These are phyloP conservation scores for Phyllotreta cruciferae DNA, from an alignment of 2,888 invertebrate species.

Conservation along the genomic window DNA sequence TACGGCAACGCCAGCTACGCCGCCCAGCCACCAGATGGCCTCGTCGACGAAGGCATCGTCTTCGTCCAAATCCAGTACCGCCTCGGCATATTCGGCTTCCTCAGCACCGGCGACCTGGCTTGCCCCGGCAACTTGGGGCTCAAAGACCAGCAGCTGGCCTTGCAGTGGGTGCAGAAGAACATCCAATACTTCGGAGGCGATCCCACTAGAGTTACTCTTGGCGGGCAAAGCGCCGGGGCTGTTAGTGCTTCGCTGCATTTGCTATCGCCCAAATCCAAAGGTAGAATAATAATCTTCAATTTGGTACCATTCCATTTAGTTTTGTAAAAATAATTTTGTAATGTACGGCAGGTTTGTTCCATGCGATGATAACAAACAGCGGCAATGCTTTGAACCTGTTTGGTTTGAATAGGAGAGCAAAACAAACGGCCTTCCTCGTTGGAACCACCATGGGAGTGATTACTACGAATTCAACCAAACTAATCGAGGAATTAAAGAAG, in stretches of 20 bases:
- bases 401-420: constrained; percentile 3
- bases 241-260: constrained; percentile 4
- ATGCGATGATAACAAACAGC: constrained; percentile 8
- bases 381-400: not conserved
- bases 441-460: not conserved
- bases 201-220: constrained; percentile 4
- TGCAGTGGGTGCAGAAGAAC: constrained; percentile 11
- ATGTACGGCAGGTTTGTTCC: constrained; percentile 5
- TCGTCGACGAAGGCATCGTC: constrained; percentile 41
- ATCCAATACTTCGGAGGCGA: constrained; percentile 16
- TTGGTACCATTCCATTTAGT: not conserved
- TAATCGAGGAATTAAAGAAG: not conserved
- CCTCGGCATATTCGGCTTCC: constrained; percentile 41
- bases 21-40: constrained; percentile 37
- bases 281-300: too few relatives aligned
- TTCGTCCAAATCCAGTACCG: constrained; percentile 43
- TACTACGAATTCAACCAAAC: not conserved
- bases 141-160: constrained; percentile 41
- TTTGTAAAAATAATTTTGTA: not conserved
- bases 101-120: constrained; percentile 41
- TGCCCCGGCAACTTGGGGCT: constrained; percentile 44
- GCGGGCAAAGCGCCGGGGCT: constrained; percentile 13
- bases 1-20: constrained; percentile 35
- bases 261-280: constrained; percentile 12
- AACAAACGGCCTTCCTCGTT: not conserved